Evolutionary conservation across 2,888 invertebrate genomes (phyloP), one percentile per base, ranked within the genome.

Genomic region (Perizoma affinitatum): DNA sequence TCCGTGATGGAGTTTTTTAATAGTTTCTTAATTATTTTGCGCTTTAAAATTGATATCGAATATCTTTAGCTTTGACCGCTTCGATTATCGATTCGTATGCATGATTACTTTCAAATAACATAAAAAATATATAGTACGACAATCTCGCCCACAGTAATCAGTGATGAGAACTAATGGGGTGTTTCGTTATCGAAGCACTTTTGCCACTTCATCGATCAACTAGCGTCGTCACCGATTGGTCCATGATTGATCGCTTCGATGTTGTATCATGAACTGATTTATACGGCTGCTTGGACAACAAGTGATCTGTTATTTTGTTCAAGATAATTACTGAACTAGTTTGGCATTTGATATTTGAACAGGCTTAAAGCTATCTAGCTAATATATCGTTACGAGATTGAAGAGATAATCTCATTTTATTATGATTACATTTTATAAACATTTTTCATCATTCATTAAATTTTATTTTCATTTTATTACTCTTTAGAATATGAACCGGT

Each of bases 181-280:
- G 78, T 75, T 80, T 78, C 69, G 72, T 71, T 80, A 80, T 76
- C 73, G 66, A 73, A 61, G 67, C 66, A 69, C 76, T 76, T 81
- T 83, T 80, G 80, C 75, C 74, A 75, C 76, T 76, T 81, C 79
- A 84, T 86, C 84, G 80, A 86, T 86, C 84, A 84, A 74, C 60
- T 61, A 66, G 67, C 76, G 79, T 76, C 79, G 75, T 73, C 78
- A 63, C 56, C 65, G 65, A 75, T 79, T 75, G 74, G 75, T 69
- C 70, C 68, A 74, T 84, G 84, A 86, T 84, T 80, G 80, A 83
- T 83, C 77, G 74, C 69, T 68, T 56, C 51, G 22, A 58, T 65
- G 66, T 66, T 55, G 57, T 57, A 65, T 61, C 57, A 63, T 70
- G 68, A 68, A 66, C 70, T 72, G 65, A 69, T 71, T 70, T 54